Evolutionary conservation across 2,888 invertebrate species (phyloP), one percentile per base, ranked within the genome.

Genomic region (Lithophane socia): DNA sequence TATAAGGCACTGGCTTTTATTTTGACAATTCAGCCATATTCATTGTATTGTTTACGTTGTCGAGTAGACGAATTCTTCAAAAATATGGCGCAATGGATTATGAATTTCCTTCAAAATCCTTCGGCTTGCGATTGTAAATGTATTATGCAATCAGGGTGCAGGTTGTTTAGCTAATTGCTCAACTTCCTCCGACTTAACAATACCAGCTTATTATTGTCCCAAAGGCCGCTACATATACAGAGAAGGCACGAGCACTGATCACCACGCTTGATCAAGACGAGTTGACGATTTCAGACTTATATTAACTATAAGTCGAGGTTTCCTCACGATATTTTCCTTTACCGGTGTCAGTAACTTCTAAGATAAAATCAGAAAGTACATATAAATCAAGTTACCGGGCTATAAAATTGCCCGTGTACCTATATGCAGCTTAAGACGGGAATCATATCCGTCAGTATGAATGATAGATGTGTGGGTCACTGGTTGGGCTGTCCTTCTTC

Each of bases 401-500:
- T 63, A 7, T 56, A n/a, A n/a, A 61, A n/a, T 67, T 21, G 9
- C 64, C 16, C 13, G 63, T 77, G 52, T 65, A n/a, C n/a, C n/a
- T n/a, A 37, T 37, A 64, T n/a, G 2, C 52, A 65, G 12, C 44
- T 65, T 79, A 54, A 75, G 47, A 2, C 52, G 12, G 13, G 24
- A 54, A 74, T 75, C 84, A 74, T 84, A 82, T 84, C 77, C 74
- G 72, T 84, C 76, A 73, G 71, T 37, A 67, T 75, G 80, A 82
- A 87, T 86, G 86, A 87, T 84, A 75, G 80, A 87, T 87, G 65
- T 10, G 29, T 18, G 29, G 78, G 81, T 75, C 86, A 79, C 42
- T 29, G 64, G 21, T 56, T 37, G 47, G 52, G 77, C 72, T 67
- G 65, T 82, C 73, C 61, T 29, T 65, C 47, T 64, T 54, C 61